Conservation (phyloP, 2,113 vertebrate species). For the Polypterus bichir region DNA sequence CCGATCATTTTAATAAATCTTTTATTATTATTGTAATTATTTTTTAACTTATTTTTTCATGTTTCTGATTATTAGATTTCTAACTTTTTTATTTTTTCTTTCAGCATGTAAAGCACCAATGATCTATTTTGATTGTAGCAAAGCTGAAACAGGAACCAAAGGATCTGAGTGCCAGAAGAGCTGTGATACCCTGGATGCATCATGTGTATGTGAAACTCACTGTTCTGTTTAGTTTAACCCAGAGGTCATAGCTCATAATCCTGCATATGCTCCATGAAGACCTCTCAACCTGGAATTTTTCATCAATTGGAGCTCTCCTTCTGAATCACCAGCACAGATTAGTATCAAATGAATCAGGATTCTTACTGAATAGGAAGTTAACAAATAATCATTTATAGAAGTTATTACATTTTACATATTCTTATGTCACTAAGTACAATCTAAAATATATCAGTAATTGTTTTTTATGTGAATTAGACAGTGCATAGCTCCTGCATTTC, state of each 20-base stretch:
- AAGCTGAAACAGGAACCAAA: slow-evolving; percentile 17
- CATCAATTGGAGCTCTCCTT: too few relatives aligned
- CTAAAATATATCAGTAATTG: not conserved
- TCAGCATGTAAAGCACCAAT: slow-evolving; percentile 38
- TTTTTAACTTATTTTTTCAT: too few relatives aligned
- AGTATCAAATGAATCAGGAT: not conserved
- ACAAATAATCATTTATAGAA: not conserved
- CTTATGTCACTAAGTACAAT: not conserved
- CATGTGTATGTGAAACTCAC: slow-evolving; percentile 40
- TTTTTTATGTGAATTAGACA: not conserved
- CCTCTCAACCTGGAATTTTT: not conserved
- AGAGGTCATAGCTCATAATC: not conserved
- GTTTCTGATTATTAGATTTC: too few relatives aligned
- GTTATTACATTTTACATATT: not conserved
- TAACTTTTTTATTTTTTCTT: slow-evolving; percentile 9
- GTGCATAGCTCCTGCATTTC: not conserved
- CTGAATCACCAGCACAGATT: not conserved
- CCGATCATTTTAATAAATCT: too few relatives aligned
- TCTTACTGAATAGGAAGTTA: not conserved
- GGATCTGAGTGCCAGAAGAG: slow-evolving; percentile 42
- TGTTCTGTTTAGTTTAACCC: not conserved
- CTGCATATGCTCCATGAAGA: not conserved
- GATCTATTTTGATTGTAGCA: slow-evolving; percentile 47
- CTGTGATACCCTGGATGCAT: slow-evolving; percentile 33
- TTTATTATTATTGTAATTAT: too few relatives aligned